These are phyloP conservation scores for Magallana angulata DNA, from an alignment of 1,140 invertebrate species.

Conservation along the genomic window DNA sequence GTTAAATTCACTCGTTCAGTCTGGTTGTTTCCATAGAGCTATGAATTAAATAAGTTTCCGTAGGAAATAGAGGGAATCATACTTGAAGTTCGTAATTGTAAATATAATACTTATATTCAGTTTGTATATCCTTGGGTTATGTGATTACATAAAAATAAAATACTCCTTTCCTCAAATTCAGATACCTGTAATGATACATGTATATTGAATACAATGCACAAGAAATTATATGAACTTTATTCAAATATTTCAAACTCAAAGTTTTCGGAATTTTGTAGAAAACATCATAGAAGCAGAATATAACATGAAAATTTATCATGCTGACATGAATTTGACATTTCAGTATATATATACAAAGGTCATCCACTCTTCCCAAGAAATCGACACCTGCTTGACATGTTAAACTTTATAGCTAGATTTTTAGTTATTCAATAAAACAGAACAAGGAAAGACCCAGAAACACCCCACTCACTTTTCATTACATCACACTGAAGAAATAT, in stretches of 20 bases:
- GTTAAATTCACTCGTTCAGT: no score
- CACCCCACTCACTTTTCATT: no score
- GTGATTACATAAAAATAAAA: neutral
- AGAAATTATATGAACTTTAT: constrained; percentile 10
- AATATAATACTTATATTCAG: neutral
- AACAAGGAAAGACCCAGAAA: no score
- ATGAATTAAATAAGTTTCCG: no score
- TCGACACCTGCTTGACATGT: no score
- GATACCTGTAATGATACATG: neutral
- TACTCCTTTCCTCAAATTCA: neutral
- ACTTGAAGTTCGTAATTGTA: neutral
- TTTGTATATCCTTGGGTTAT: neutral
- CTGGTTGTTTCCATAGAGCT: no score
- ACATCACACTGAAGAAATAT: no score
- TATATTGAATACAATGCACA: neutral
- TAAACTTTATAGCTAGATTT: no score
- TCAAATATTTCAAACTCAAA: constrained; percentile 26
- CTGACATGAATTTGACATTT: no score
- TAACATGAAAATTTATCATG: neutral
- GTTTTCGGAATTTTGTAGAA: constrained; percentile 9
- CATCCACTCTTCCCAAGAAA: no score
- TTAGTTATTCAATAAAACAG: no score
- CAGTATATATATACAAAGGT: no score
- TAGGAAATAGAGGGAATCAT: neutral
- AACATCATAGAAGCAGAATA: neutral